A percentile compares a stretch with the other conserved stretches of the same genome.
Conservation (phyloP, 2,113 vertebrate species). For the Vulpes vulpes region DNA sequence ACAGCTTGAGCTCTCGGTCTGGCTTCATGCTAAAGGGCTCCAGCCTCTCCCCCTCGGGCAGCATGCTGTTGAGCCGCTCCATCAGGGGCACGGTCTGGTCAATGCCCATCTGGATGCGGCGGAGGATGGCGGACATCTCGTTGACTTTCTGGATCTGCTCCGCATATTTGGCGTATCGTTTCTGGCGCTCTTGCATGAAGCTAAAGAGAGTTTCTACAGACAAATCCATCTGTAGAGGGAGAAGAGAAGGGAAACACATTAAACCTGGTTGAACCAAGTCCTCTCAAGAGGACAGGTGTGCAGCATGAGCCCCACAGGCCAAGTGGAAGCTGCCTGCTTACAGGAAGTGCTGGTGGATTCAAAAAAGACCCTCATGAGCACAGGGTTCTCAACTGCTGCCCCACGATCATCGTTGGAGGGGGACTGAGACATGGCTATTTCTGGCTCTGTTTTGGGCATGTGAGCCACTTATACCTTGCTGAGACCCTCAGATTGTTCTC, state of each 20-base stretch:
- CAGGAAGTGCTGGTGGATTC: background rate
- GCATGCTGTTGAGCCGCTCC: constrained; percentile 97
- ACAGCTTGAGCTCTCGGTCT: constrained; percentile 88
- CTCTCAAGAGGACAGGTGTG: background rate
- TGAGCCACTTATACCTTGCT: background rate
- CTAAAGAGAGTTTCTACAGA: constrained; percentile 96
- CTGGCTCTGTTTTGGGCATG: background rate
- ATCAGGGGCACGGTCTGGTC: constrained; percentile 97
- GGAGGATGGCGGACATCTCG: constrained; percentile 98
- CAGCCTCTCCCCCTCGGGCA: constrained; percentile 95
- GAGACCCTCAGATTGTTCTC: background rate
- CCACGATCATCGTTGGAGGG: background rate
- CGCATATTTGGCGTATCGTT: constrained; percentile 97
- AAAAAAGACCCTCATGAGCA: accelerated
- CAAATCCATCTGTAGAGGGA: constrained; percentile 93
- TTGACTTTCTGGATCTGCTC: constrained; percentile 99
- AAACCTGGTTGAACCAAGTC: background rate
- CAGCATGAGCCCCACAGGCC: background rate
- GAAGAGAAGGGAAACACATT: background rate
- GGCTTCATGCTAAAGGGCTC: constrained; percentile 97
- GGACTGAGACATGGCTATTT: background rate
- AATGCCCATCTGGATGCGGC: constrained; percentile 98
- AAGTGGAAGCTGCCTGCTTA: accelerated
- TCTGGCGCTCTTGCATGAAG: constrained; percentile 99
- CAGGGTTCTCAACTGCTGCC: background rate